A percentile compares a stretch with the other conserved stretches of the same genome.
phyloP scores from a whole-genome alignment of 2,888 invertebrate species.

The Tinea trinotella region DNA sequence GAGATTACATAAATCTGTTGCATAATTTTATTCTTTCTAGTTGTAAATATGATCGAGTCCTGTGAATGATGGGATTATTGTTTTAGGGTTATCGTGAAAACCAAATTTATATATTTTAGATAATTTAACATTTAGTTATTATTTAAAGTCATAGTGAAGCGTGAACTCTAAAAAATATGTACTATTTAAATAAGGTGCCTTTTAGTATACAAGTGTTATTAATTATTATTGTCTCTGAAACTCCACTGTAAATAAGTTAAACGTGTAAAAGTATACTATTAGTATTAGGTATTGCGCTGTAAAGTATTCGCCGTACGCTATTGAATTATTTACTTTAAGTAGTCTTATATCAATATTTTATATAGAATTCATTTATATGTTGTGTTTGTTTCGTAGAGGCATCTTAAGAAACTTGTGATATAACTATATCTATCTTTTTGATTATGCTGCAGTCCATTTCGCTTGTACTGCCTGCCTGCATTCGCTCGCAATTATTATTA shows the following conservation, averaged over 20 bases:
- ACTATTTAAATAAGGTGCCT: constrained; percentile 69
- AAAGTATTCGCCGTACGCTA: constrained; percentile 51
- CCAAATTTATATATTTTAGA: constrained; percentile 71
- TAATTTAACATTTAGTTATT: constrained; percentile 68
- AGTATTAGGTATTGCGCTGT: constrained; percentile 57
- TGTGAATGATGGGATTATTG: constrained; percentile 66
- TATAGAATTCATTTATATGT: constrained; percentile 54
- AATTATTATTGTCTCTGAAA: constrained; percentile 58
- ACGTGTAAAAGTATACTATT: constrained; percentile 66
- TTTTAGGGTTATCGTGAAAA: constrained; percentile 69
- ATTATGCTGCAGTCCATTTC: constrained; percentile 25
- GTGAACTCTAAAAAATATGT: constrained; percentile 55
- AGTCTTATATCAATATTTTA: constrained; percentile 30
- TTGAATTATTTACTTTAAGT: constrained; percentile 37
- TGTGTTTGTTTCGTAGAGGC: constrained; percentile 69
- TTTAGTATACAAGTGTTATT: constrained; percentile 61
- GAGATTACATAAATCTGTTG: constrained; percentile 45
- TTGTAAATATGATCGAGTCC: constrained; percentile 69
- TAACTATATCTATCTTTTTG: constrained; percentile 60
- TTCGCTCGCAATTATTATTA: not conserved
- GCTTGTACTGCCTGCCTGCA: not conserved
- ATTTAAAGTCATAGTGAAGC: constrained; percentile 69
- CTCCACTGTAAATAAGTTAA: constrained; percentile 65
- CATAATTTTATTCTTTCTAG: constrained; percentile 69
- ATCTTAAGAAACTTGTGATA: constrained; percentile 70